A percentile compares a stretch with the other conserved stretches of the same genome.
These are phyloP conservation scores for Drosophila pseudoananassae DNA, from an alignment of 1,140 invertebrate genomes.

Conservation along the genomic window DNA sequence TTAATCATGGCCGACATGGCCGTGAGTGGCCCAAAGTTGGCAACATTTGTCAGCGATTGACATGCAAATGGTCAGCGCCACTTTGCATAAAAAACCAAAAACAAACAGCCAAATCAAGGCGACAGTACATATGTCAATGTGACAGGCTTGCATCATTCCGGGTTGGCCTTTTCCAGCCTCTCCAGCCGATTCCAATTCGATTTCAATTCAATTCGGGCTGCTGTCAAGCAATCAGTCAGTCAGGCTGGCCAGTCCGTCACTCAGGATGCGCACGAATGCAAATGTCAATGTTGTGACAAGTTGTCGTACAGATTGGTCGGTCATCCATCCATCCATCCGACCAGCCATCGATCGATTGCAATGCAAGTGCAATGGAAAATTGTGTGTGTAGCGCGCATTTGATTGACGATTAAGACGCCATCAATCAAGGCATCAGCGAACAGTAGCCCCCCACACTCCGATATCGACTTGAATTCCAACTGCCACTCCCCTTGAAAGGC, in stretches of 20 bases:
- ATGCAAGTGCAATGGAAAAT: constrained; percentile 67
- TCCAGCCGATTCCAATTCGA: constrained; percentile 1
- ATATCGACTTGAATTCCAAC: neutral
- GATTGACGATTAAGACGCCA: constrained; percentile 83
- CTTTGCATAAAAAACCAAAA: constrained; percentile 57
- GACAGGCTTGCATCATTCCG: constrained; percentile 65
- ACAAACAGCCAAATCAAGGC: constrained; percentile 5
- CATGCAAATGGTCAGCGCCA: constrained; percentile 79
- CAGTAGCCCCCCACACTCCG: constrained; percentile 42
- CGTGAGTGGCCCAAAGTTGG: constrained; percentile 74
- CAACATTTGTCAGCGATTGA: constrained; percentile 80
- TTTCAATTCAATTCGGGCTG: constrained; percentile 5
- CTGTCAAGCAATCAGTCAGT: constrained; percentile 80
- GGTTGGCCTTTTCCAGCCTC: constrained; percentile 10
- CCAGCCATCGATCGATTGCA: constrained; percentile 20
- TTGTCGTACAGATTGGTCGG: constrained; percentile 58
- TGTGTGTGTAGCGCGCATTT: constrained; percentile 74
- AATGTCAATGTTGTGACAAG: constrained; percentile 80
- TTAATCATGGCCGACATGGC: constrained; percentile 75
- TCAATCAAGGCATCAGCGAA: constrained; percentile 78
- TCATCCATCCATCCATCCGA: constrained; percentile 18
- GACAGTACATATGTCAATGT: constrained; percentile 79
- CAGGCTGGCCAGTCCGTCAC: constrained; percentile 63
- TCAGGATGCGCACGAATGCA: constrained; percentile 80
- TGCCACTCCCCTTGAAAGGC: constrained; percentile 14